phyloP scores from a whole-genome alignment of 2,797 vertebrate species.

The Etheostoma perlongum region DNA sequence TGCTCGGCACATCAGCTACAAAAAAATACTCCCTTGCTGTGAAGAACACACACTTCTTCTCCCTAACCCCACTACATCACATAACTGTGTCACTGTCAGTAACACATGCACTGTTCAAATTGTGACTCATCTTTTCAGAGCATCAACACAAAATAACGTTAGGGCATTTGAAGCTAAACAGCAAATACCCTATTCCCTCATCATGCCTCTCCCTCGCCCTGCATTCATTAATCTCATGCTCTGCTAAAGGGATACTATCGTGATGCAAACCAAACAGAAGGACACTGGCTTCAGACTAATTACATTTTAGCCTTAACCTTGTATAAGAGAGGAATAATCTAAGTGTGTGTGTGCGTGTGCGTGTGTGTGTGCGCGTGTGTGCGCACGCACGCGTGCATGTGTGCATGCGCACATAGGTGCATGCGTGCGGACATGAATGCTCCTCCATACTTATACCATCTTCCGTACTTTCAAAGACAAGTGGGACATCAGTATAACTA shows the following conservation, averaged over 20 bases:
- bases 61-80: constrained; percentile 17
- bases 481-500: constrained; percentile 43
- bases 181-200: not conserved
- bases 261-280: constrained; percentile 22
- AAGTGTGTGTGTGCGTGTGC: not conserved
- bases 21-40: constrained; percentile 37
- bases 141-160: not conserved
- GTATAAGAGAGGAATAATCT: constrained; percentile 14
- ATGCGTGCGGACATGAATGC: constrained; percentile 10
- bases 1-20: constrained; percentile 28
- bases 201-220: too few relatives aligned
- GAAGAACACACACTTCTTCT: constrained; percentile 34
- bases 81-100: constrained; percentile 35
- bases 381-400: not conserved
- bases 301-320: constrained; percentile 26
- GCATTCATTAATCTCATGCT: not conserved
- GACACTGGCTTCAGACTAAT: constrained; percentile 3
- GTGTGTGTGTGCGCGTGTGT: not conserved
- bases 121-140: not conserved
- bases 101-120: constrained; percentile 15
- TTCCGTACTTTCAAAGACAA: constrained; percentile 29
- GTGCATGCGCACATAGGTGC: not conserved
- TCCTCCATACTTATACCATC: not conserved
- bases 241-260: not conserved
- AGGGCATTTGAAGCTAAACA: not conserved